phyloP scores from a whole-genome alignment of 2,888 invertebrate species.

The Sesia bembeciformis region DNA sequence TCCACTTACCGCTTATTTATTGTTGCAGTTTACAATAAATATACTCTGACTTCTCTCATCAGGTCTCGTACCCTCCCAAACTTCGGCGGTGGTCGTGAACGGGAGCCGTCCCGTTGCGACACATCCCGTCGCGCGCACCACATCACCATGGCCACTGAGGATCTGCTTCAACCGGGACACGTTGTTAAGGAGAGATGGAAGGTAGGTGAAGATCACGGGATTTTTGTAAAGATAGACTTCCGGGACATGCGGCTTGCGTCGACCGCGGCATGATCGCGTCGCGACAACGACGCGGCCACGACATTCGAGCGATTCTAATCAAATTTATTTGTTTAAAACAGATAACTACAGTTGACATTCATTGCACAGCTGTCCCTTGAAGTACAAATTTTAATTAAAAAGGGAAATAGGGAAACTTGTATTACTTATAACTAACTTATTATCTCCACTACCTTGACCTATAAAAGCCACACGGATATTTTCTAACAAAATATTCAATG shows the following conservation, averaged over 20 bases:
- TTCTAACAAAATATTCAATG: too few relatives aligned
- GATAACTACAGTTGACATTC: too few relatives aligned
- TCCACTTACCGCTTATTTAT: too few relatives aligned
- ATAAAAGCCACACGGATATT: too few relatives aligned
- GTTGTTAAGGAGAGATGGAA: conserved; percentile 99
- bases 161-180: conserved; percentile 95
- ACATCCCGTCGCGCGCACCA: conserved; percentile 70
- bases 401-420: too few relatives aligned
- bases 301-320: neutral
- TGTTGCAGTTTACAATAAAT: too few relatives aligned
- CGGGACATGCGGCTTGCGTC: too few relatives aligned
- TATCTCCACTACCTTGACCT: too few relatives aligned
- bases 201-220: conserved; percentile 68
- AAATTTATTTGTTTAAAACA: neutral
- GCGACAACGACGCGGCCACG: conserved; percentile 1
- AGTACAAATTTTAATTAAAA: too few relatives aligned
- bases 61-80: conserved; percentile 70
- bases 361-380: too few relatives aligned
- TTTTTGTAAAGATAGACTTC: too few relatives aligned
- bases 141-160: conserved; percentile 93
- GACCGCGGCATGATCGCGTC: neutral
- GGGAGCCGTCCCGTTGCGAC: conserved; percentile 51
- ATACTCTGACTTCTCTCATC: neutral
- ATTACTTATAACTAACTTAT: too few relatives aligned
- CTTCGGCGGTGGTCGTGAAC: conserved; percentile 37